Evolutionary conservation across 1,140 invertebrate species (phyloP).

Genomic region (Belonocnema kinseyi): DNA sequence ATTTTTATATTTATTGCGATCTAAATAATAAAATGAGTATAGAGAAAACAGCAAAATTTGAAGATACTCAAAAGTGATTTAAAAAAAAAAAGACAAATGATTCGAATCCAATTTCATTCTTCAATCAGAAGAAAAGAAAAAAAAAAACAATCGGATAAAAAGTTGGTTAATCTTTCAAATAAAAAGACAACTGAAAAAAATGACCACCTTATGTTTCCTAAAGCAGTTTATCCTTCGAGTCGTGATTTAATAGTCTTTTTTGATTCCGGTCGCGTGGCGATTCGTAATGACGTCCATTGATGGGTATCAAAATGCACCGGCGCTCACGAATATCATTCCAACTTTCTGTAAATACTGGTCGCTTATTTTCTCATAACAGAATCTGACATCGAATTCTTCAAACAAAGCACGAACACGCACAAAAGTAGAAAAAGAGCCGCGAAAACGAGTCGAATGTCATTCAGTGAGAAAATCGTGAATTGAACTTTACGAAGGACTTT

Average conservation of each 20-base stretch:
- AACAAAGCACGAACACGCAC: constrained; percentile 35
- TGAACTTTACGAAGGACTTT: constrained; percentile 35
- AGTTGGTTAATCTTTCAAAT: background rate
- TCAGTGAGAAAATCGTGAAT: constrained; percentile 31
- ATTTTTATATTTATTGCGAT: too few relatives aligned
- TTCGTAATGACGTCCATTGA: constrained; percentile 18
- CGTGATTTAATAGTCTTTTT: background rate
- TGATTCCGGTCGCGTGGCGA: constrained; percentile 1
- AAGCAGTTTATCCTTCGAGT: background rate
- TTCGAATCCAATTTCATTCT: too few relatives aligned
- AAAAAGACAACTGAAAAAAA: background rate
- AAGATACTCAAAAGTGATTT: too few relatives aligned
- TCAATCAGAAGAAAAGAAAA: too few relatives aligned
- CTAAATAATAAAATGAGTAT: too few relatives aligned
- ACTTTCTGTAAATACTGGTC: too few relatives aligned
- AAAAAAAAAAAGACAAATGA: too few relatives aligned
- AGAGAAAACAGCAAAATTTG: too few relatives aligned
- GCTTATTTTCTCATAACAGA: too few relatives aligned
- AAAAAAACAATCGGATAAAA: too few relatives aligned
- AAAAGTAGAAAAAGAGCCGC: constrained; percentile 14
- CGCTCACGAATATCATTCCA: background rate
- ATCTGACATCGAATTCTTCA: background rate
- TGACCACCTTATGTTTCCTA: background rate
- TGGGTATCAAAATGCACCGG: background rate
- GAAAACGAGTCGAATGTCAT: constrained; percentile 41